Percentiles rank a stretch among this genome's conserved stretches.
These are phyloP conservation scores for Nephrotoma guestfalica DNA, from an alignment of 2,888 invertebrate species.

Conservation along the genomic window DNA sequence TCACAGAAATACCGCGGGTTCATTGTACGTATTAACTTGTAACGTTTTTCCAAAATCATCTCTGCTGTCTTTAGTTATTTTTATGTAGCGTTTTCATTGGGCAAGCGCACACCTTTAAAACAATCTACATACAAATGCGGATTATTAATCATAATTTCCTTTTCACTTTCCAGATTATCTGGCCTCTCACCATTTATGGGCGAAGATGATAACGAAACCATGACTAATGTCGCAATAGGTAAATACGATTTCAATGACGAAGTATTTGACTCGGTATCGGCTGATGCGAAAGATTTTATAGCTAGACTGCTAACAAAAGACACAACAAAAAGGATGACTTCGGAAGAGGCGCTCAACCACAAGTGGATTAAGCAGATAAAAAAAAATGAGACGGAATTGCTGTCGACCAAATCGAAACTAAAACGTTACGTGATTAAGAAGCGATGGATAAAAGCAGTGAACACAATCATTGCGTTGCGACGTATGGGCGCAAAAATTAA, in stretches of 20 bases:
- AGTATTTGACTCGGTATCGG: slow-evolving; percentile 87
- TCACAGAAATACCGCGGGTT: no score
- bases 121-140: no score
- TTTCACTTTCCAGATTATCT: slow-evolving; percentile 55
- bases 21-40: no score
- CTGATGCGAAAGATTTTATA: slow-evolving; percentile 93
- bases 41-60: no score
- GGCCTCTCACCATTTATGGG: slow-evolving; percentile 98
- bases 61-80: no score
- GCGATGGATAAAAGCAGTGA: slow-evolving; percentile 80
- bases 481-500: slow-evolving; percentile 75
- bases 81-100: no score
- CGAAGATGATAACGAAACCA: slow-evolving; percentile 91
- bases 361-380: slow-evolving; percentile 51
- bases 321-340: slow-evolving; percentile 78
- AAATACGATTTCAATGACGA: slow-evolving; percentile 97
- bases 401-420: slow-evolving; percentile 62
- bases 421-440: slow-evolving; percentile 81
- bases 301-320: slow-evolving; percentile 80
- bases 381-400: slow-evolving; percentile 38
- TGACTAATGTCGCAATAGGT: slow-evolving; percentile 93
- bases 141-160: not conserved
- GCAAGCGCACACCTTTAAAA: no score
- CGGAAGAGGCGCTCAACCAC: slow-evolving; percentile 71
- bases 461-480: slow-evolving; percentile 71